Evolutionary conservation across 2,888 invertebrate species (phyloP).

Genomic region (Drosophila buzzatii): DNA sequence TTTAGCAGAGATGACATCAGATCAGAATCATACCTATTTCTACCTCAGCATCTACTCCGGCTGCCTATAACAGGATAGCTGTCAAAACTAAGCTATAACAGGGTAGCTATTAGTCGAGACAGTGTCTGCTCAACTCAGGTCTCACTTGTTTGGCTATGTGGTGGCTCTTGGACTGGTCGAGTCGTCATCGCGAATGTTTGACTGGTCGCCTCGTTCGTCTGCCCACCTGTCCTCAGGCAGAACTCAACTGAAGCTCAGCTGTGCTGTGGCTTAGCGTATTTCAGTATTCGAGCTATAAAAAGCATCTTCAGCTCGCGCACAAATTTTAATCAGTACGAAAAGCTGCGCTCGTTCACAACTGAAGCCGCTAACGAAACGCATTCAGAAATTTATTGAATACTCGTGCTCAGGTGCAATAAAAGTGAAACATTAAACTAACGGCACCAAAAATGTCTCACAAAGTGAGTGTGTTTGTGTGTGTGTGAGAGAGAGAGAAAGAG

Average conservation of each 20-base stretch:
- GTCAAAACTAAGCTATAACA: too few relatives aligned
- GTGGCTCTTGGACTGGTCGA: constrained; percentile 42
- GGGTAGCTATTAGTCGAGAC: constrained; percentile 29
- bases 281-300: constrained; percentile 74
- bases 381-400: constrained; percentile 4
- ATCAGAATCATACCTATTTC: background rate
- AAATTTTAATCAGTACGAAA: constrained; percentile 83
- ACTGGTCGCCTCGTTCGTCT: constrained; percentile 33
- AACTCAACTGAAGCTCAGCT: constrained; percentile 55
- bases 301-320: constrained; percentile 82
- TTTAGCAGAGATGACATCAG: background rate
- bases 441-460: constrained; percentile 47
- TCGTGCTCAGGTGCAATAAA: constrained; percentile 27
- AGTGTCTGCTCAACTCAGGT: background rate
- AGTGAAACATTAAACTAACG: constrained; percentile 24
- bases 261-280: background rate
- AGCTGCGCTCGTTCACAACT: constrained; percentile 78
- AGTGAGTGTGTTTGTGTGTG: constrained; percentile 59
- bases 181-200: constrained; percentile 26
- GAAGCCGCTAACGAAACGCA: constrained; percentile 20
- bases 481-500: background rate
- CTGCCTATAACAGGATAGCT: constrained; percentile 20
- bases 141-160: constrained; percentile 13
- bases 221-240: constrained; percentile 37
- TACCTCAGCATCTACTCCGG: too few relatives aligned